These are phyloP conservation scores for Nebria salina DNA, from an alignment of 2,888 invertebrate species.

Conservation along the genomic window DNA sequence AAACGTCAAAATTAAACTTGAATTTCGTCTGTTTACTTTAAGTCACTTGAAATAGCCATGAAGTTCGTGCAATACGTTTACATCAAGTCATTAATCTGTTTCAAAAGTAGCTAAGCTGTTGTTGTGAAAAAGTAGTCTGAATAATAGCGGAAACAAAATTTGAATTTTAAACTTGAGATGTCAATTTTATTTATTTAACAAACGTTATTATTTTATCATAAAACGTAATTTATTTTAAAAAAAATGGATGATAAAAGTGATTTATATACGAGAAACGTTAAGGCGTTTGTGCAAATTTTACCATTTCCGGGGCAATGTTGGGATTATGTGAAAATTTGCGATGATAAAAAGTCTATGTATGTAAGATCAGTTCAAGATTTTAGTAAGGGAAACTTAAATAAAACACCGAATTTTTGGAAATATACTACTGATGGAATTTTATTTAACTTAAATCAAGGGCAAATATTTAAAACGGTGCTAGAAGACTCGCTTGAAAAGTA, in stretches of 20 bases:
- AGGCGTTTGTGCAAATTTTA: slow-evolving; percentile 56
- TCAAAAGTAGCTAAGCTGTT: too few species aligned
- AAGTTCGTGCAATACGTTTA: not conserved
- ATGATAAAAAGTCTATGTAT: slow-evolving; percentile 58
- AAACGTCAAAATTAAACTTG: slow-evolving; percentile 24
- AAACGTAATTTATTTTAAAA: not conserved
- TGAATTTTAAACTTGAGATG: slow-evolving; percentile 2
- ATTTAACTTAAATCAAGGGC: slow-evolving; percentile 57
- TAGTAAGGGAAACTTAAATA: slow-evolving; percentile 48
- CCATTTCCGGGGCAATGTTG: slow-evolving; percentile 55
- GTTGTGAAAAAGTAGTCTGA: too few species aligned
- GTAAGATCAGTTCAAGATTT: slow-evolving; percentile 58
- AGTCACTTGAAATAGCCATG: not conserved
- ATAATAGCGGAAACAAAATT: slow-evolving; percentile 10
- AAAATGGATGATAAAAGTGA: not conserved
- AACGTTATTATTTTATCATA: not conserved
- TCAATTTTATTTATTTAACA: not conserved
- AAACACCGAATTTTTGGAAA: slow-evolving; percentile 58
- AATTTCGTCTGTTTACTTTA: not conserved
- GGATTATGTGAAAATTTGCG: slow-evolving; percentile 57
- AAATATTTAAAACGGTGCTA: slow-evolving; percentile 57
- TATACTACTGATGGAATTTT: slow-evolving; percentile 61
- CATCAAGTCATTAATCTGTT: too few species aligned
- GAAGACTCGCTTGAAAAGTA: slow-evolving; percentile 59
- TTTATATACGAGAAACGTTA: slow-evolving; percentile 50